Evolutionary conservation across 2,113 vertebrate genomes (phyloP), one percentile per base, ranked within the genome.

Genomic region (Coregonus clupeaformis): DNA sequence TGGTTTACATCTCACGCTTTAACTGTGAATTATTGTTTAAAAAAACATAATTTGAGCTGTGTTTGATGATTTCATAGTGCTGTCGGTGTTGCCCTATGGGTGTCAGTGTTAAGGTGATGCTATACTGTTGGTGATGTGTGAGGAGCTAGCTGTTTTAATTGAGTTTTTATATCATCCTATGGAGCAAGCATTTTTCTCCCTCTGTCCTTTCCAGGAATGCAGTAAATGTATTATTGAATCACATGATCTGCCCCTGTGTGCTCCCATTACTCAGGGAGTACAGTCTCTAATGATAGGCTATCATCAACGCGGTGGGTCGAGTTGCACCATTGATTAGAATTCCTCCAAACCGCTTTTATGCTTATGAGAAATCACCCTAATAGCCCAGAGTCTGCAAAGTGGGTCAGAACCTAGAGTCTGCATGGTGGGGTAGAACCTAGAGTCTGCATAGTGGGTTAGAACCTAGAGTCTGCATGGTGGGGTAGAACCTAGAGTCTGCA

Each of bases 301-400:
- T 91, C 90, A 86, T 88, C 90, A 86, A 80, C 82, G 78, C 79
- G 89, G 86, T 90, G 87, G 91, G 88, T 89, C 86, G 85, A 72
- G 83, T 89, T 88, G 88, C 88, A 82, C 78, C 88, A 91, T 91
- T 91, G 90, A 91, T 92, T 90, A 88, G 84, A 52, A 85, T 86
- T 91, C 84, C 84, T 86, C 86, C 85, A 85, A 91, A 90, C 84
- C 72, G 88, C 90, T 91, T 90, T 91, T 90, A 91, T 92, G 90
- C 87, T 91, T 90, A 91, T 92, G 90, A 90, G 89, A 88, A 90
- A 87, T 89, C 87, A 81, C 80, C 85, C 82, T 89, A 88, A 92
- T 78, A 88, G 85, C 71, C 47, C 47, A 16, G 47, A 81, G 83
- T 75, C 76, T 78, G 77, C 81, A 83, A 87, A 62, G 77, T 87